A percentile compares a stretch with the other conserved stretches of the same genome.
Conservation (phyloP, 2,113 vertebrate genomes). For the Odontesthes bonariensis region DNA sequence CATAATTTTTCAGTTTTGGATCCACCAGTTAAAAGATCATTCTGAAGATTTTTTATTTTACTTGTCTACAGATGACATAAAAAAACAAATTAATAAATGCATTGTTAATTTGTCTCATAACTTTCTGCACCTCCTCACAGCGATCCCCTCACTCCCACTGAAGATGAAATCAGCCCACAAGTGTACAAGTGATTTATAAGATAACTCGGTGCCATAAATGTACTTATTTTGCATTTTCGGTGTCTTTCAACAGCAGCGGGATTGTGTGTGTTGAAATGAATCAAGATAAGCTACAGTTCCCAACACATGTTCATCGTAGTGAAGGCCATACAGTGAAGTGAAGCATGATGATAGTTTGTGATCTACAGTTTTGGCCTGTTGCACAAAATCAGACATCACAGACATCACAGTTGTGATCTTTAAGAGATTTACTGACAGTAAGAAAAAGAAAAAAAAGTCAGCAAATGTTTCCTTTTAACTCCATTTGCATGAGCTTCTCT, state of each 20-base stretch:
- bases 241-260: background rate
- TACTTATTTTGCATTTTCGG: background rate
- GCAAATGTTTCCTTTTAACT: constrained; percentile 8
- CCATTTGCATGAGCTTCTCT: background rate
- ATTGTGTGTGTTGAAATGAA: background rate
- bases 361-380: background rate
- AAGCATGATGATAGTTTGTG: fast-evolving
- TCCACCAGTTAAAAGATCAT: background rate
- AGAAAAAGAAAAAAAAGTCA: background rate
- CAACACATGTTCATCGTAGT: background rate
- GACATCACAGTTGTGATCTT: background rate
- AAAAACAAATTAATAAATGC: background rate
- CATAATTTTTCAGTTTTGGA: too few relatives aligned
- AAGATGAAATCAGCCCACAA: background rate
- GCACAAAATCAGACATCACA: background rate
- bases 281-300: background rate
- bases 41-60: background rate
- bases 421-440: background rate
- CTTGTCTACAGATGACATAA: too few relatives aligned
- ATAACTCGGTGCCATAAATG: background rate
- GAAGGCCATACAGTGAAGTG: background rate
- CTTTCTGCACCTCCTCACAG: background rate
- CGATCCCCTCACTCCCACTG: background rate
- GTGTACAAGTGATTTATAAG: background rate
- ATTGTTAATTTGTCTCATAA: background rate